A percentile compares a stretch with the other conserved stretches of the same genome.
phyloP scores from a whole-genome alignment of 2,888 invertebrate genomes.

The Lasius fuliginosus region DNA sequence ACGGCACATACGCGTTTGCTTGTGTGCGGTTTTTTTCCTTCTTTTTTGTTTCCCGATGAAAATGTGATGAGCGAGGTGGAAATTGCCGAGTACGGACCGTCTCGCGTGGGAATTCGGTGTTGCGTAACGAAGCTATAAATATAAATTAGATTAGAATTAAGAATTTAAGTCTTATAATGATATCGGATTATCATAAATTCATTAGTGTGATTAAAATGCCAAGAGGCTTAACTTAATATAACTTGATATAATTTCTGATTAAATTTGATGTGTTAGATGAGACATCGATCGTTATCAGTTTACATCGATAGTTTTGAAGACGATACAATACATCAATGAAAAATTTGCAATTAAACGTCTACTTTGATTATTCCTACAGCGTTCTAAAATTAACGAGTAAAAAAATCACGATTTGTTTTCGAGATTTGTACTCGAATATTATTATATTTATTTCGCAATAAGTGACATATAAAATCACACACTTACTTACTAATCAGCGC shows the following conservation, averaged over 20 bases:
- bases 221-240: not conserved
- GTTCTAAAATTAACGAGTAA: not conserved
- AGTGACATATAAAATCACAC: not conserved
- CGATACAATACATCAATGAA: not conserved
- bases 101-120: constrained; percentile 30
- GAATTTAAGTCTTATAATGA: constrained; percentile 25
- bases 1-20: not conserved
- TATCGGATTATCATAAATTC: constrained; percentile 24
- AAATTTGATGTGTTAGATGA: not conserved
- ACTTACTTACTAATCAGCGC: not conserved
- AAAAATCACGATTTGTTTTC: not conserved
- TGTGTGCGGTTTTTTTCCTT: not conserved
- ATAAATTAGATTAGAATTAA: constrained; percentile 51
- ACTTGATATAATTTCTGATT: constrained; percentile 36
- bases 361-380: not conserved
- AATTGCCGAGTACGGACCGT: constrained; percentile 47
- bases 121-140: constrained; percentile 64
- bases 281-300: not conserved
- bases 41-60: constrained; percentile 60
- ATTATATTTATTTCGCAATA: not conserved
- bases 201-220: not conserved
- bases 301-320: not conserved
- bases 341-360: not conserved
- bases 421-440: not conserved
- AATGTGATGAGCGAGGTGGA: constrained; percentile 62